These are phyloP conservation scores for Drosophila novamexicana DNA, from an alignment of 1,140 invertebrate genomes.

Conservation along the genomic window DNA sequence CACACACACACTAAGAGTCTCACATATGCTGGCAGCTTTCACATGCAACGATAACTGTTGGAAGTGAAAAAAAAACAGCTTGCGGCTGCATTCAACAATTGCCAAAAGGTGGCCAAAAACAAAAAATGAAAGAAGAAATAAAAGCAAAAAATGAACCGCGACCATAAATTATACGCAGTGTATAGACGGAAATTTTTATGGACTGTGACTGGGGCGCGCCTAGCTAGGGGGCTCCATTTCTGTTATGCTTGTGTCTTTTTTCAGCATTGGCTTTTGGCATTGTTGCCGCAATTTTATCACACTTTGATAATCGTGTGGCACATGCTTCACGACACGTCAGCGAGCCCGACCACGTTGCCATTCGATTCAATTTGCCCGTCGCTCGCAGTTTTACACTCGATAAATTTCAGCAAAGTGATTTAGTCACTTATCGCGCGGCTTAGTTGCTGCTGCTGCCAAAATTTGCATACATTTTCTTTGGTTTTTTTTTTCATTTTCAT, in stretches of 20 bases:
- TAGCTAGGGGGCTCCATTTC: slow-evolving; percentile 6
- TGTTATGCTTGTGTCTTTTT: not conserved
- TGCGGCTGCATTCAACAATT: slow-evolving; percentile 73
- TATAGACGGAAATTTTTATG: slow-evolving; percentile 74
- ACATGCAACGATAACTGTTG: slow-evolving; percentile 37
- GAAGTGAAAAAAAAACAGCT: slow-evolving; percentile 57
- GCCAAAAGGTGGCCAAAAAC: slow-evolving; percentile 58
- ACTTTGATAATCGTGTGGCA: slow-evolving; percentile 75
- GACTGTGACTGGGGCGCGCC: slow-evolving; percentile 60
- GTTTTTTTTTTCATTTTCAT: not conserved
- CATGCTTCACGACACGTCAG: slow-evolving; percentile 71
- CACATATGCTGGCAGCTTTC: slow-evolving; percentile 67
- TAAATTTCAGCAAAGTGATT: slow-evolving; percentile 59
- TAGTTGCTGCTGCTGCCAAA: slow-evolving; percentile 2
- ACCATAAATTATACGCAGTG: slow-evolving; percentile 74
- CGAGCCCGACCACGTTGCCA: slow-evolving; percentile 48
- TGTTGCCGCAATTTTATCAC: slow-evolving; percentile 73
- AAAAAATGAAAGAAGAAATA: slow-evolving; percentile 32
- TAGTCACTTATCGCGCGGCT: slow-evolving; percentile 56
- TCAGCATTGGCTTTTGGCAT: slow-evolving; percentile 33
- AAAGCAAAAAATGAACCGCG: slow-evolving; percentile 37
- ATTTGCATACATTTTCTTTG: not conserved
- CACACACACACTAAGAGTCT: slow-evolving; percentile 30
- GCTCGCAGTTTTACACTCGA: slow-evolving; percentile 53
- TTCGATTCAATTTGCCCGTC: slow-evolving; percentile 70